These are phyloP conservation scores for Acleris cristana DNA, from an alignment of 2,888 invertebrate species.

Conservation along the genomic window DNA sequence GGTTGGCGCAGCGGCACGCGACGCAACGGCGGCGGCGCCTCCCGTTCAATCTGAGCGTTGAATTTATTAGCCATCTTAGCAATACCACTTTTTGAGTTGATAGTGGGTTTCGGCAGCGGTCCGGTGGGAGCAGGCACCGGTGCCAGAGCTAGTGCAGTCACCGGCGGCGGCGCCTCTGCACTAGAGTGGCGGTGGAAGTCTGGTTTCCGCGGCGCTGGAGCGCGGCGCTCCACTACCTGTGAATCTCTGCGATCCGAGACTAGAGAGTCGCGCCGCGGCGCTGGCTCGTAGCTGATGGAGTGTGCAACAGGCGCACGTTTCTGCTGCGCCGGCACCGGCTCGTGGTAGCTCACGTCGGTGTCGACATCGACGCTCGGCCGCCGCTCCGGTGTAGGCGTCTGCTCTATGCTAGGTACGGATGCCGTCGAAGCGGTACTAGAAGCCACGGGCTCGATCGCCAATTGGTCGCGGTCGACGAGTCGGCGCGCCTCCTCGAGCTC, in stretches of 20 bases:
- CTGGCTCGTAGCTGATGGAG: constrained; percentile 58
- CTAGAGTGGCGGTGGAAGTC: constrained; percentile 73
- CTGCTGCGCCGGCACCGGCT: constrained; percentile 57
- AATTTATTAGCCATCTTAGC: constrained; percentile 75
- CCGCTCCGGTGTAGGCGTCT: constrained; percentile 62
- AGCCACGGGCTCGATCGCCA: constrained; percentile 67
- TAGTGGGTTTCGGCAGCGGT: constrained; percentile 56
- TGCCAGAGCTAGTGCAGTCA: constrained; percentile 32
- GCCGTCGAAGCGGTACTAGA: constrained; percentile 66
- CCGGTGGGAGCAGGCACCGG: constrained; percentile 40
- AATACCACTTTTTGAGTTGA: constrained; percentile 67
- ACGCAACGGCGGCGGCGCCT: constrained; percentile 48
- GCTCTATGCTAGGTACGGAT: constrained; percentile 59
- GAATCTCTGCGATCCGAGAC: constrained; percentile 50
- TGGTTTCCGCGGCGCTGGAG: constrained; percentile 57
- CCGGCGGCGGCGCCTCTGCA: constrained; percentile 54
- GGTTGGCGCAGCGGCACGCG: constrained; percentile 40
- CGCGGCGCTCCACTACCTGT: constrained; percentile 60
- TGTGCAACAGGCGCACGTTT: constrained; percentile 60
- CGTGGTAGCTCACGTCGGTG: constrained; percentile 57
- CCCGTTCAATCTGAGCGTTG: constrained; percentile 59
- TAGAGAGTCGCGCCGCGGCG: constrained; percentile 41
- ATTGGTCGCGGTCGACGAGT: constrained; percentile 84
- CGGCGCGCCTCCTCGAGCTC: constrained; percentile 91
- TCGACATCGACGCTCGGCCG: constrained; percentile 62